Percentiles rank a stretch among this genome's conserved stretches.
Conservation (phyloP, 2,797 vertebrate genomes). For the Mus caroli region DNA sequence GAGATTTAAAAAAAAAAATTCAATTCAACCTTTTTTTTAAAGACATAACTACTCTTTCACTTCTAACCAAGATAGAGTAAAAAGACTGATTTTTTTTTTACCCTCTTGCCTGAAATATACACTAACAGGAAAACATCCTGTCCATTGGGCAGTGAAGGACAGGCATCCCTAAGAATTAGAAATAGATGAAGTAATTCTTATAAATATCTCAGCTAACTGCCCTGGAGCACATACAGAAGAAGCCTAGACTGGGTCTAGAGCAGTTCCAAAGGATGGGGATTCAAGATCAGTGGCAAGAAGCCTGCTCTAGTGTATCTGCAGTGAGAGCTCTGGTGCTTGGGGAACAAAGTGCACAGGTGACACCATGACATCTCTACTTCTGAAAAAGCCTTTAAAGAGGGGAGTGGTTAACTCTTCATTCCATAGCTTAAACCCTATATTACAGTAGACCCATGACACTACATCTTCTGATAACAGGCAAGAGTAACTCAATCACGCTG, state of each 20-base stretch:
- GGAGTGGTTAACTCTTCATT: slow-evolving; percentile 24
- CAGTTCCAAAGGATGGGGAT: background rate
- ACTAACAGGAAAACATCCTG: background rate
- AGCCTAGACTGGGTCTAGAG: background rate
- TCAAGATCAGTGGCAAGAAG: background rate
- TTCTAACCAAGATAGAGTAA: slow-evolving; percentile 21
- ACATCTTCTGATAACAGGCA: background rate
- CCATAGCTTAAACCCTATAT: background rate
- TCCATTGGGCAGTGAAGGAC: background rate
- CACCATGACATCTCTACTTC: slow-evolving; percentile 15
- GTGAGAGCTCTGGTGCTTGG: background rate
- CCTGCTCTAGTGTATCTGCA: background rate
- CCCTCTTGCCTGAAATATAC: slow-evolving; percentile 7
- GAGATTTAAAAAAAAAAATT: slow-evolving; percentile 55
- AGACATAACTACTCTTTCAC: background rate
- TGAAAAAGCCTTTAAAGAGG: slow-evolving; percentile 36
- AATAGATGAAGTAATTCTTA: background rate
- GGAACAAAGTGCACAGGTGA: background rate
- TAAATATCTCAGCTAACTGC: background rate
- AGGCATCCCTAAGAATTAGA: background rate
- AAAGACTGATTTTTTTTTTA: slow-evolving; percentile 5
- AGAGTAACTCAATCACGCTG: slow-evolving; percentile 20
- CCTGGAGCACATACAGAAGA: background rate
- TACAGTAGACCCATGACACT: background rate
- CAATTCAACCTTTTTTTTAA: background rate